Conservation (phyloP, 2,888 invertebrate genomes). For the Adineta ricciae region DNA sequence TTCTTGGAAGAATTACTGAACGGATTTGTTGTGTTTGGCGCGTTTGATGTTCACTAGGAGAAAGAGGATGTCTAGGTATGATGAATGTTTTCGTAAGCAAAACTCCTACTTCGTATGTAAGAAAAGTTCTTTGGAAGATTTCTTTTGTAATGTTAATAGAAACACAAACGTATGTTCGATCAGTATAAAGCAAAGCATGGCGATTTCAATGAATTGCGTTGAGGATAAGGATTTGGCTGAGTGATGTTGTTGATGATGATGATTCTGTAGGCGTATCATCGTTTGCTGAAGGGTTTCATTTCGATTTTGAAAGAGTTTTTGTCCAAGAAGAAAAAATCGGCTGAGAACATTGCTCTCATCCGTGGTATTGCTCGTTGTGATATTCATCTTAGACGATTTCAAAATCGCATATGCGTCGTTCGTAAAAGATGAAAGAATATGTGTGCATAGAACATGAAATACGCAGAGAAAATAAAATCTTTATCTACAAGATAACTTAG, state of each 20-base stretch:
- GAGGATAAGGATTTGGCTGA: not conserved
- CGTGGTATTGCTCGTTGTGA: too few species aligned
- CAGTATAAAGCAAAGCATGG: not conserved
- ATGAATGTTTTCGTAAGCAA: too few species aligned
- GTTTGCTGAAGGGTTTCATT: not conserved
- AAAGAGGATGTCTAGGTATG: not conserved
- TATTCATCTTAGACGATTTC: too few species aligned
- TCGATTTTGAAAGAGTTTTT: not conserved
- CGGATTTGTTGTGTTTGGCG: not conserved
- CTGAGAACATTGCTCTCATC: too few species aligned
- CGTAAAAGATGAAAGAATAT: not conserved
- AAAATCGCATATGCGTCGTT: too few species aligned
- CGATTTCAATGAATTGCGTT: not conserved
- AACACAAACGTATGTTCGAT: not conserved
- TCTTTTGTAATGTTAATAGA: not conserved
- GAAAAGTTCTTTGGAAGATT: not conserved
- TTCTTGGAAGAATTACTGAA: not conserved
- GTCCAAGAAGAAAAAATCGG: not conserved
- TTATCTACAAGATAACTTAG: not conserved
- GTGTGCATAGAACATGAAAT: not conserved
- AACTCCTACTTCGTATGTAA: not conserved
- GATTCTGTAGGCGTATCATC: not conserved
- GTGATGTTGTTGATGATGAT: not conserved
- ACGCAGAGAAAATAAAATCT: not conserved
- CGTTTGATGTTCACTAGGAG: not conserved